phyloP scores from a whole-genome alignment of 2,113 vertebrate species.

The Pholis gunnellus region DNA sequence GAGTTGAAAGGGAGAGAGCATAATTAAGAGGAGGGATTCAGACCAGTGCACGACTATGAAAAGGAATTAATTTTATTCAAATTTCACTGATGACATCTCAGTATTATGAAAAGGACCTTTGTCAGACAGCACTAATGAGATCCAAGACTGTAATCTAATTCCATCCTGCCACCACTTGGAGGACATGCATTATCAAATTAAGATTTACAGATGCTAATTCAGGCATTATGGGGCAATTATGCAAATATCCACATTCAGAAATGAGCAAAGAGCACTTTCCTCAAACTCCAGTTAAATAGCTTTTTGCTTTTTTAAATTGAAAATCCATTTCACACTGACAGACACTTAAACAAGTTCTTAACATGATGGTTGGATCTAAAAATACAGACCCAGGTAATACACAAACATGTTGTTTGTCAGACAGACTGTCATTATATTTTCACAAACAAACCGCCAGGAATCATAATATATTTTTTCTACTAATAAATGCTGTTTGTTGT shows the following conservation, averaged over 20 bases:
- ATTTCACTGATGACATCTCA: conserved; percentile 78
- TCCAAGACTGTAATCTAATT: conserved; percentile 80
- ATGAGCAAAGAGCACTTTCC: conserved; percentile 63
- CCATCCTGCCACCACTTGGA: conserved; percentile 70
- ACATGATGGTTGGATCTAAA: conserved; percentile 33
- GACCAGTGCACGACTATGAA: conserved; percentile 67
- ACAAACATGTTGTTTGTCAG: conserved; percentile 23
- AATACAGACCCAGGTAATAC: conserved; percentile 1
- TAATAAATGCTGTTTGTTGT: not conserved
- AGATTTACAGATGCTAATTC: conserved; percentile 85
- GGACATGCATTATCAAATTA: conserved; percentile 82
- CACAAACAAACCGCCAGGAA: not conserved
- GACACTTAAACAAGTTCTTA: conserved; percentile 58
- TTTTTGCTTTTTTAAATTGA: conserved; percentile 55
- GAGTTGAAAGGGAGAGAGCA: conserved; percentile 55
- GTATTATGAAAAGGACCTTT: conserved; percentile 81
- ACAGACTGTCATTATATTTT: conserved; percentile 31
- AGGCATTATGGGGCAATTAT: conserved; percentile 81
- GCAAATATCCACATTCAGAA: conserved; percentile 72
- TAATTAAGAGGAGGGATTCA: conserved; percentile 71
- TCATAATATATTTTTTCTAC: not conserved
- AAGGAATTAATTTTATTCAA: conserved; percentile 77
- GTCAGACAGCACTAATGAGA: conserved; percentile 82
- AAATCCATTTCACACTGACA: conserved; percentile 62
- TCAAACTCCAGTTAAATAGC: conserved; percentile 70